phyloP scores from a whole-genome alignment of 2,797 vertebrate genomes.

The Zenarchopterus dispar region DNA sequence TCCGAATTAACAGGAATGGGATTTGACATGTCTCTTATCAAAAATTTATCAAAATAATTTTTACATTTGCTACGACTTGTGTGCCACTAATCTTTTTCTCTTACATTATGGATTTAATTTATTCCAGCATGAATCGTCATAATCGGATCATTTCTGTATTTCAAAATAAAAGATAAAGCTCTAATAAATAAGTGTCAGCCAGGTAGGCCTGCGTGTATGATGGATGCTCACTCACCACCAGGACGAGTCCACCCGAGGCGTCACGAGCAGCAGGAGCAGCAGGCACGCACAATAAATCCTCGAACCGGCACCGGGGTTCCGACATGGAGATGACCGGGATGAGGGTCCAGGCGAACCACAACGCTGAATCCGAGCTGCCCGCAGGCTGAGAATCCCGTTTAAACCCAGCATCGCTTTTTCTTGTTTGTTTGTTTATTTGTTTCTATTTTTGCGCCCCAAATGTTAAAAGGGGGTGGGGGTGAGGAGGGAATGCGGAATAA shows the following conservation, averaged over 20 bases:
- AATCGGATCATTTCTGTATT: too few species aligned
- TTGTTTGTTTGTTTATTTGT: background rate
- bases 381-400: conserved; percentile 78
- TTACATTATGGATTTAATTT: too few species aligned
- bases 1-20: too few species aligned
- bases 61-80: too few species aligned
- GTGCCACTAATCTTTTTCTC: too few species aligned
- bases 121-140: too few species aligned
- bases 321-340: conserved; percentile 63
- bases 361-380: conserved; percentile 73
- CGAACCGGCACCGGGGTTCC: conserved; percentile 76
- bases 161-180: background rate
- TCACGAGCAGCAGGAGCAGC: conserved; percentile 89
- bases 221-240: conserved; percentile 90
- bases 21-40: too few species aligned
- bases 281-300: conserved; percentile 86
- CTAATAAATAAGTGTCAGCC: background rate
- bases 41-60: too few species aligned
- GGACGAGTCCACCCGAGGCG: conserved; percentile 91
- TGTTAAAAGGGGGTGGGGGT: background rate
- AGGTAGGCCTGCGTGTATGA: conserved; percentile 31
- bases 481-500: background rate
- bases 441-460: background rate
- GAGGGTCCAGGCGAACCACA: conserved; percentile 67
- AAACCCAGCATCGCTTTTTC: conserved; percentile 82